Evolutionary conservation across 1,140 invertebrate genomes (phyloP), one percentile per base, ranked within the genome.

Genomic region (Drosophila guanche): DNA sequence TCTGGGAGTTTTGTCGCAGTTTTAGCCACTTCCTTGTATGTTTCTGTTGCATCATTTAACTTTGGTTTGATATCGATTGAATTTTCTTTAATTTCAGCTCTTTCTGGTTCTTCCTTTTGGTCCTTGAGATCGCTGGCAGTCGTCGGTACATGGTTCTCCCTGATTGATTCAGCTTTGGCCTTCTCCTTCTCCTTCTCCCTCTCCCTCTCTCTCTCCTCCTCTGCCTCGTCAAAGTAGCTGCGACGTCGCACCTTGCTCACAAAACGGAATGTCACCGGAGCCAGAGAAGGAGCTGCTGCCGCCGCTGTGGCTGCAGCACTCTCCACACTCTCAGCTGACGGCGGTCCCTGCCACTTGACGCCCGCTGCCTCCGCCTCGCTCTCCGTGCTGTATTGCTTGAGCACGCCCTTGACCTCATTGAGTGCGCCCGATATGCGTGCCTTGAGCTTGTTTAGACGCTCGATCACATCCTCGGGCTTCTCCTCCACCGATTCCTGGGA

Each of bases 301-400:
- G 20, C 8, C 5, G 51, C 25, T 20, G 16, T 7, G 16, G 3
- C 43, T 50, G 7, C 14, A 27, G 10, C 7, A 55, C 37, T 7
- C 5, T 37, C 12, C 25, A 33, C 5, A 20, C 16, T 20, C 16
- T 20, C 16, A 20, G 5, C 33, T 45, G 42, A 4, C 8, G 43
- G 20, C 2, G 56, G 5, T 1, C 52, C 50, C 43, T 50, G 10
- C 48, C 43, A 68, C 37, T 68, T 74, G 6, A 37, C 60, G 12
- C 43, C 29, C 0, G 65, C 63, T 3, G 59, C 48, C 27, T 81
- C 77, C 6, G 71, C 71, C 29, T 86, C 80, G 12, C 72, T 75
- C 27, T 91, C 90, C 1, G 84, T 88, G 55, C 90, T 91, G 46
- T 91, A 90, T 42, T 91, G 84, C 47, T 90, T 90, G 0, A 91